Conservation (phyloP, 2,797 vertebrate species). For the Pangasius larnaudii region DNA sequence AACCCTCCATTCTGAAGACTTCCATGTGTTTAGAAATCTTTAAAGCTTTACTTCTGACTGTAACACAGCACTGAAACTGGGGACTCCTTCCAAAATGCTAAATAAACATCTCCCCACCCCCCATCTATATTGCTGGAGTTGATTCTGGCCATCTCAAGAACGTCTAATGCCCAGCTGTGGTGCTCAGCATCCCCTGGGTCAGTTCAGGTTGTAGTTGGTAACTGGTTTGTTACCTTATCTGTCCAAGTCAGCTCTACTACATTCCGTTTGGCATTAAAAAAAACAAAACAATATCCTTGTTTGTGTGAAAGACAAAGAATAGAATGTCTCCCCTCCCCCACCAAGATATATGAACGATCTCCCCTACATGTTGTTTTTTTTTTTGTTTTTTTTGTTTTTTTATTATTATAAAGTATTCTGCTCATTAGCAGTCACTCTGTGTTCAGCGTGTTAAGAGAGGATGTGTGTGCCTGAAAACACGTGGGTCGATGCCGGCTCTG, state of each 20-base stretch:
- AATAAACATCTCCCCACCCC: not conserved
- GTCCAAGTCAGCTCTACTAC: not conserved
- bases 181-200: constrained; percentile 3
- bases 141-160: constrained; percentile 25
- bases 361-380: not conserved
- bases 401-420: constrained; percentile 5
- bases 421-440: constrained; percentile 51
- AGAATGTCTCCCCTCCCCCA: not conserved
- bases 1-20: not conserved
- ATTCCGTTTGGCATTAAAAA: not conserved
- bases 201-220: constrained; percentile 33
- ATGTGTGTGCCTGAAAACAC: constrained; percentile 29
- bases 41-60: not conserved
- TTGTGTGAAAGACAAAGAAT: not conserved
- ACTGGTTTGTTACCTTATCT: constrained; percentile 6
- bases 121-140: not conserved
- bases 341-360: not conserved
- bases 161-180: constrained; percentile 28
- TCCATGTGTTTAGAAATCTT: not conserved
- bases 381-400: constrained; percentile 44
- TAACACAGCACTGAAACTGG: not conserved
- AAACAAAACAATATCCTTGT: not conserved
- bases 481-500: constrained; percentile 32
- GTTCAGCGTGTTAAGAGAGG: constrained; percentile 31
- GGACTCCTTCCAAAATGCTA: not conserved